phyloP scores from a whole-genome alignment of 2,888 invertebrate species.

The Lypha dubia region DNA sequence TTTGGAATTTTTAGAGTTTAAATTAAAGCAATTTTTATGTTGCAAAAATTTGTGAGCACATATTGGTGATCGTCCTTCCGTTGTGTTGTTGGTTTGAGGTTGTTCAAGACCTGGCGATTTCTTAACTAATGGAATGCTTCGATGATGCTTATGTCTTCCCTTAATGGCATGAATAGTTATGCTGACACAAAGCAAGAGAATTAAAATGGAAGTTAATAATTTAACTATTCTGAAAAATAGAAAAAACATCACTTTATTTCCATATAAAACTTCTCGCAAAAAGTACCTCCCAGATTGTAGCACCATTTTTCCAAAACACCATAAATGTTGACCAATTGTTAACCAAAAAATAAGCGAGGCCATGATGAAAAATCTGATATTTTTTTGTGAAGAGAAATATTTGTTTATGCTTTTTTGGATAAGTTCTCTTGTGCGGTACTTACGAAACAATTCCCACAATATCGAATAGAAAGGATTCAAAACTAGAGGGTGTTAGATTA shows the following conservation, averaged over 20 bases:
- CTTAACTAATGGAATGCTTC: not conserved
- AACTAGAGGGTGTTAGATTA: not conserved
- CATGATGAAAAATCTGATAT: constrained; percentile 76
- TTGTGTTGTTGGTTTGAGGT: not conserved
- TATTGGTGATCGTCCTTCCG: not conserved
- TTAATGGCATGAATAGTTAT: constrained; percentile 48
- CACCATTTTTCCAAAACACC: constrained; percentile 62
- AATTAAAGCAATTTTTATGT: constrained; percentile 6
- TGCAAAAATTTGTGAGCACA: not conserved
- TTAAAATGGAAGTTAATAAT: constrained; percentile 24
- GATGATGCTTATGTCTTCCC: not conserved
- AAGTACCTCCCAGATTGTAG: constrained; percentile 69
- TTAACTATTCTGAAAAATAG: constrained; percentile 60
- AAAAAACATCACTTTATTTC: not conserved
- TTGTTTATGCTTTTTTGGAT: not conserved
- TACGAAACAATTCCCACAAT: constrained; percentile 71
- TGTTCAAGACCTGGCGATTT: not conserved
- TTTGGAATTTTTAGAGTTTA: not conserved
- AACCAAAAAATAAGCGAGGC: constrained; percentile 78
- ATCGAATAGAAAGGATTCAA: constrained; percentile 55
- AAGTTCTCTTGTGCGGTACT: not conserved
- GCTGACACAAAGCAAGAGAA: constrained; percentile 53
- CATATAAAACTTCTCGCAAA: not conserved
- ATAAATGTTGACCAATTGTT: constrained; percentile 73
- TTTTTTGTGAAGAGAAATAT: not conserved